These are phyloP conservation scores for Coelinius sp. DNA, from an alignment of 2,888 invertebrate species.

Conservation along the genomic window DNA sequence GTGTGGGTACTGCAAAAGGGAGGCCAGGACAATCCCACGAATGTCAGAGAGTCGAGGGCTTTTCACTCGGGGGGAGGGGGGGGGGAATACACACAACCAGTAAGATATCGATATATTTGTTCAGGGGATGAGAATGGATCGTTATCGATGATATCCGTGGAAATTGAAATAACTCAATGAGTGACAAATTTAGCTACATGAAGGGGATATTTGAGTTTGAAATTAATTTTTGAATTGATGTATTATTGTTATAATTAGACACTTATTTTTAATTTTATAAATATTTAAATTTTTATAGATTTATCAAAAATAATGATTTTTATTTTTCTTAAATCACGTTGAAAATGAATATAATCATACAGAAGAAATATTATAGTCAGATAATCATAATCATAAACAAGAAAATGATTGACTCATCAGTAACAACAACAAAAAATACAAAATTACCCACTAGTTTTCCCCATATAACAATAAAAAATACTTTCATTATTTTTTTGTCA, in stretches of 20 bases:
- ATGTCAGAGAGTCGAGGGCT: constrained; percentile 16
- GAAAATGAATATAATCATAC: no score
- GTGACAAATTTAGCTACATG: constrained; percentile 5
- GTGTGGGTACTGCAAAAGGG: background rate
- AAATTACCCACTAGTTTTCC: background rate
- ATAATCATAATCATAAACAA: no score
- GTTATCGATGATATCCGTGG: constrained; percentile 62
- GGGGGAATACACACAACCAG: constrained; percentile 29
- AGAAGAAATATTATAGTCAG: no score
- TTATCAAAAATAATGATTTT: no score
- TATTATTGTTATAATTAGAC: no score
- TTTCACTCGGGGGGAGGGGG: constrained; percentile 35
- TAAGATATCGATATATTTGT: constrained; percentile 42
- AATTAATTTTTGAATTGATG: no score
- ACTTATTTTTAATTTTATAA: no score
- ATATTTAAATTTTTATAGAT: no score
- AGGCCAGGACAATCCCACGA: constrained; percentile 39
- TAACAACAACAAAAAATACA: background rate
- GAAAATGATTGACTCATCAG: no score
- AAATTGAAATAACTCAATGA: constrained; percentile 45
- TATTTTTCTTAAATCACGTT: no score
- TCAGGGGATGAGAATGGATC: constrained; percentile 49
- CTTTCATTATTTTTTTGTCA: background rate
- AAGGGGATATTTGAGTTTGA: no score
- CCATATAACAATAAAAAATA: background rate